Evolutionary conservation across 53 echinoderm and acorn worm species (phyloP).

Genomic region (Holothuria scabra): DNA sequence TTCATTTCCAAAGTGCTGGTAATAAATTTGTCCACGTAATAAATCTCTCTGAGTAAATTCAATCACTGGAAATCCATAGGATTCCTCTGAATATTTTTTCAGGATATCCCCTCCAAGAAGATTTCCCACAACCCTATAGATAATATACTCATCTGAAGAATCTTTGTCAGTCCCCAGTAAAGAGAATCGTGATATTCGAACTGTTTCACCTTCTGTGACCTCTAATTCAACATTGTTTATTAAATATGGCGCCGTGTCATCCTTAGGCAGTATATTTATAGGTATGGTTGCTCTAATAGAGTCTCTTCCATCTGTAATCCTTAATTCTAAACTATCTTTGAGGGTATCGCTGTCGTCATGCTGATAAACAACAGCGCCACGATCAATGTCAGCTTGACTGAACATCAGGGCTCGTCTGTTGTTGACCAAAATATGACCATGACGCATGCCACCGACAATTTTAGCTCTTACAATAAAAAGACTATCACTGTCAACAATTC

Average conservation of each 20-base stretch:
- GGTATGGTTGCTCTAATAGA: conserved; percentile 84
- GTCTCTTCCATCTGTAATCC: conserved; percentile 82
- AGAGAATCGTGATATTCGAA: conserved; percentile 75
- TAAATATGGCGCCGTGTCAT: conserved; percentile 89
- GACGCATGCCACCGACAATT: conserved; percentile 82
- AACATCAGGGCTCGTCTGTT: conserved; percentile 94
- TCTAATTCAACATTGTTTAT: conserved; percentile 87
- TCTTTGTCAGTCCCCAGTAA: conserved; percentile 89
- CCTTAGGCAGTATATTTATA: conserved; percentile 91
- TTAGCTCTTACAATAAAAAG: conserved; percentile 81
- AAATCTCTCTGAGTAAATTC: conserved; percentile 95
- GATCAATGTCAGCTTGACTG: conserved; percentile 78
- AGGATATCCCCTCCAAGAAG: conserved; percentile 75
- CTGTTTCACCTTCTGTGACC: conserved; percentile 76
- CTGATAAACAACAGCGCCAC: conserved; percentile 78
- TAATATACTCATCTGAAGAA: conserved; percentile 90
- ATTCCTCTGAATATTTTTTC: conserved; percentile 80
- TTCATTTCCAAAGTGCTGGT: conserved; percentile 93
- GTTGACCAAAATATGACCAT: conserved; percentile 77
- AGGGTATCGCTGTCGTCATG: conserved; percentile 93
- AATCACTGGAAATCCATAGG: conserved; percentile 87
- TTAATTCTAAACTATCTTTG: conserved; percentile 85
- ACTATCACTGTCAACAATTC: conserved; percentile 93
- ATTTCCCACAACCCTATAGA: conserved; percentile 79
- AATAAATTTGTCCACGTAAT: conserved; percentile 87